Percentiles rank a stretch among this genome's conserved stretches.
These are phyloP conservation scores for Heliocidaris erythrogramma DNA, from an alignment of 35 echinoderm and acorn worm species.

Conservation along the genomic window DNA sequence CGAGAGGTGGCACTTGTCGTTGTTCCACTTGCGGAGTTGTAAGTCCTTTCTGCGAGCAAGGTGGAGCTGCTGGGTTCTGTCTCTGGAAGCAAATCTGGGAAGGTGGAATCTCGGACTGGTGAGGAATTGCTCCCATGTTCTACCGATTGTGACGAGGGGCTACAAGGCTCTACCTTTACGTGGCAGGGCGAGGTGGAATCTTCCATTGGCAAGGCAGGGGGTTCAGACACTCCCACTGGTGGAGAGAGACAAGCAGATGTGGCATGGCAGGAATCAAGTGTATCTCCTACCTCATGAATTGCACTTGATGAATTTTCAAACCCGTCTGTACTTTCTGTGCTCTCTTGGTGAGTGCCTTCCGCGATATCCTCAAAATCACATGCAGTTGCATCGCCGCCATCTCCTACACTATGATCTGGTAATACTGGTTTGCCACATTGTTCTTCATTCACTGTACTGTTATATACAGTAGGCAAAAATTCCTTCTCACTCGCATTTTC, in stretches of 20 bases:
- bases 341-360: neutral
- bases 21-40: neutral
- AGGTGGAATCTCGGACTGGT: neutral
- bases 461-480: neutral
- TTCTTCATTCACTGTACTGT: neutral
- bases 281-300: neutral
- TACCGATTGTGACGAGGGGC: neutral
- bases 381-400: neutral
- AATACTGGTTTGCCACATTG: neutral
- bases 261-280: neutral
- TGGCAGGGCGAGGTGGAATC: neutral
- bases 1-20: neutral
- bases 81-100: neutral
- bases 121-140: neutral
- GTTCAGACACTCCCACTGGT: neutral
- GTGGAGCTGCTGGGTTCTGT: neutral
- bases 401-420: neutral
- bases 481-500: neutral
- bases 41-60: neutral
- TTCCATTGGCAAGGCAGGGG: slow-evolving; percentile 6
- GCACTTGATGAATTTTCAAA: neutral
- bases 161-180: neutral
- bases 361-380: neutral
- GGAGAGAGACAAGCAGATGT: neutral
- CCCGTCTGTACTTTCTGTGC: neutral